A percentile compares a stretch with the other conserved stretches of the same genome.
phyloP scores from a whole-genome alignment of 2,113 vertebrate genomes.

The Sylvia atricapilla region DNA sequence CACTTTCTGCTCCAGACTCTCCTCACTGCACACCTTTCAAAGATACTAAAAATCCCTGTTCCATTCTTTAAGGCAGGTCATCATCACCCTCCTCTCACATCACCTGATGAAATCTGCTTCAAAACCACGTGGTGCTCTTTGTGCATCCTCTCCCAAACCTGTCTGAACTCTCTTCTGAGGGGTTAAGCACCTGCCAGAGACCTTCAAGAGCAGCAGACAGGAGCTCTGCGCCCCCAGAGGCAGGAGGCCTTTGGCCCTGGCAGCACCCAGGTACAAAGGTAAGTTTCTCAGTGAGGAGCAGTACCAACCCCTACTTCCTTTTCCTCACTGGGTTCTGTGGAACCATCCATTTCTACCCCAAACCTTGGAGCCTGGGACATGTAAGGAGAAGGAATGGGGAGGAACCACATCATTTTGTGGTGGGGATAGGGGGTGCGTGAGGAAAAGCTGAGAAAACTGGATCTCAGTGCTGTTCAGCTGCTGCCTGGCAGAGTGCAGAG shows the following conservation, averaged over 20 bases:
- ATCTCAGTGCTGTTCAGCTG: not conserved
- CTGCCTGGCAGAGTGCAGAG: not conserved
- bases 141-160: not conserved
- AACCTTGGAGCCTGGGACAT: fast-evolving
- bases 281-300: not conserved
- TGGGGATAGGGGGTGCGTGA: fast-evolving
- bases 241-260: not conserved
- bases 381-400: not conserved
- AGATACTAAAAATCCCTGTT: not conserved
- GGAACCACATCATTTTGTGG: not conserved
- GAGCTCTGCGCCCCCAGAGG: not conserved
- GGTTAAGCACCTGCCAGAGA: not conserved
- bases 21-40: not conserved
- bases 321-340: not conserved
- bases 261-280: not conserved
- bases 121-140: not conserved
- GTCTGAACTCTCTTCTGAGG: not conserved
- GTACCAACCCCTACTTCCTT: not conserved
- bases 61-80: not conserved
- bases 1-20: not conserved
- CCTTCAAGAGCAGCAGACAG: not conserved
- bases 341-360: not conserved
- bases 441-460: not conserved
- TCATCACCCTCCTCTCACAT: not conserved
- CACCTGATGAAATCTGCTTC: not conserved